Evolutionary conservation across 35 echinoderm and acorn worm species (phyloP).

Genomic region (Holothuria glaberrima): DNA sequence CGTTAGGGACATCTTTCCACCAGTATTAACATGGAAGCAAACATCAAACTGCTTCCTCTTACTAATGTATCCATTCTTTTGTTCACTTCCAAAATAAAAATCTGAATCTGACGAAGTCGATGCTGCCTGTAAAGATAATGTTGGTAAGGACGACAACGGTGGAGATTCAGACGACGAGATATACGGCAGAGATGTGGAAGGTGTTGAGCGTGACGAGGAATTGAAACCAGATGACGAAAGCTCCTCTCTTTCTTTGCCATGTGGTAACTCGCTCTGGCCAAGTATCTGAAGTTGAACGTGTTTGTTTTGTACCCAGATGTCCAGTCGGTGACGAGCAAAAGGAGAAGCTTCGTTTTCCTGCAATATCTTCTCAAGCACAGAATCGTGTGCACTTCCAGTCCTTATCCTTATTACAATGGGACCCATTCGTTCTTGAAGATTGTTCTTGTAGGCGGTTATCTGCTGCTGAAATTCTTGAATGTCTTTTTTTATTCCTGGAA

Average conservation of each 20-base stretch:
- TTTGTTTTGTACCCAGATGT: constrained; percentile 22
- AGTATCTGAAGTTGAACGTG: constrained; percentile 27
- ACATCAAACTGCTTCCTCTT: neutral
- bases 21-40: constrained; percentile 37
- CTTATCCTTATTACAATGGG: constrained; percentile 7
- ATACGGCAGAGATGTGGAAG: no score
- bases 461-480: constrained; percentile 16
- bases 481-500: constrained; percentile 16
- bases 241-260: neutral
- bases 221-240: no score
- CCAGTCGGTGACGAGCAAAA: constrained; percentile 6
- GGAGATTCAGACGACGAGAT: no score
- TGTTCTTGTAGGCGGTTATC: neutral
- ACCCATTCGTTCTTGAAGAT: neutral
- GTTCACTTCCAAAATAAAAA: no score
- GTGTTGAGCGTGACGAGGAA: no score
- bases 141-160: no score
- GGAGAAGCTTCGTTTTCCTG: constrained; percentile 25
- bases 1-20: constrained; percentile 21
- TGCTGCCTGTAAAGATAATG: no score
- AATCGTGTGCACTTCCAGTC: neutral
- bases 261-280: neutral
- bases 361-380: constrained; percentile 4
- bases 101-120: no score
- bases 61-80: no score